phyloP scores from a whole-genome alignment of 2,113 vertebrate species.

The Phasianus colchicus region DNA sequence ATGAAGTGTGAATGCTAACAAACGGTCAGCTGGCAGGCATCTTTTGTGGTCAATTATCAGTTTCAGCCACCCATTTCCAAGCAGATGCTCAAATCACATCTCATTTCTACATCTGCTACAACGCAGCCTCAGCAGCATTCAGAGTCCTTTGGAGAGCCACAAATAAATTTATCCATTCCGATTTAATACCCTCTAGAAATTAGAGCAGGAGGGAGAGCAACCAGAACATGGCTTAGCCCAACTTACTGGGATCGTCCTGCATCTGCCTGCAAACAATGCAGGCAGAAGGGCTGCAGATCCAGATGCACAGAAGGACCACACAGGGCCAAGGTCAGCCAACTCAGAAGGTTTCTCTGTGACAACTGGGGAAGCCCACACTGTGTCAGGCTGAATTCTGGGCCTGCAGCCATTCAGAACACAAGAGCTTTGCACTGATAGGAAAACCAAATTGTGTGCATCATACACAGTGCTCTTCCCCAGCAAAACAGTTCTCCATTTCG shows the following conservation, averaged over 20 bases:
- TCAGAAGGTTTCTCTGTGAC: not conserved
- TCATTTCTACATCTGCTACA: constrained; percentile 17
- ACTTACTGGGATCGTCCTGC: not conserved
- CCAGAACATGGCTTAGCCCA: not conserved
- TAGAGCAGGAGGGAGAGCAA: not conserved
- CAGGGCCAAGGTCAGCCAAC: not conserved
- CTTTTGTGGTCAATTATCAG: constrained; percentile 33
- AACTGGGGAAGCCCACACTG: not conserved
- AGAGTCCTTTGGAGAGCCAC: not conserved
- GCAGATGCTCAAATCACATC: constrained; percentile 56
- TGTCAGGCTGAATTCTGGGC: not conserved
- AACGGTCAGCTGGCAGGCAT: constrained; percentile 54
- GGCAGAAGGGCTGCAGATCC: rapidly evolving
- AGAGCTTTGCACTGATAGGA: constrained; percentile 18
- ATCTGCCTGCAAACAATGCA: not conserved
- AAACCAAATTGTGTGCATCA: not conserved
- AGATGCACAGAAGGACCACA: not conserved
- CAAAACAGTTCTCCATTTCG: not conserved
- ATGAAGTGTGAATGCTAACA: constrained; percentile 1
- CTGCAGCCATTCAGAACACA: constrained; percentile 18
- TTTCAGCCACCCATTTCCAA: constrained; percentile 14
- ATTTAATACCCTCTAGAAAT: not conserved
- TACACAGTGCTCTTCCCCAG: not conserved
- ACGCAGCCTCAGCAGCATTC: not conserved
- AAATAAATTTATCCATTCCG: not conserved